These are phyloP conservation scores for Vireo altiloquus DNA, from an alignment of 2,113 vertebrate genomes.

Conservation along the genomic window DNA sequence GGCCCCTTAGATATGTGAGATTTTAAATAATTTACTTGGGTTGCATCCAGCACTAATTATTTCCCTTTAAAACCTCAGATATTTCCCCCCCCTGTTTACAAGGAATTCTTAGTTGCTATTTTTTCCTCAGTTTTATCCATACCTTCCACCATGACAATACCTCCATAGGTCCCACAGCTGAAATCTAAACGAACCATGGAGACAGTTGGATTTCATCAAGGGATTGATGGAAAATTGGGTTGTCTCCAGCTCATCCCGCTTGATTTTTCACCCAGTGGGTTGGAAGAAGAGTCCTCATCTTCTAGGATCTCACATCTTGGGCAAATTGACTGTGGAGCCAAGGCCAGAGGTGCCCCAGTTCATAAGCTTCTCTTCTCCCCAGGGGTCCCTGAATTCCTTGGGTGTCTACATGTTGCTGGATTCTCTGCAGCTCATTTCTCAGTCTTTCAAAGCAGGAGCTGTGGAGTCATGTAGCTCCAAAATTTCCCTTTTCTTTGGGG, in stretches of 20 bases:
- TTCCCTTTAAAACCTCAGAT: not conserved
- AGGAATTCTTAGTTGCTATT: not conserved
- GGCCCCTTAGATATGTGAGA: not conserved
- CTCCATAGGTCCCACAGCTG: not conserved
- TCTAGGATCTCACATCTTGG: not conserved
- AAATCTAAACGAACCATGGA: not conserved
- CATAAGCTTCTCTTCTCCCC: not conserved
- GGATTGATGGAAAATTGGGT: not conserved
- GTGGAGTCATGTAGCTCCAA: not conserved
- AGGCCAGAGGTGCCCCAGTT: not conserved
- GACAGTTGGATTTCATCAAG: not conserved
- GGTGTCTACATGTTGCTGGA: not conserved
- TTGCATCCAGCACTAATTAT: not conserved
- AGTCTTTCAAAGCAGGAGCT: not conserved
- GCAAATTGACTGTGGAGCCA: not conserved
- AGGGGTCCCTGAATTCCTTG: not conserved
- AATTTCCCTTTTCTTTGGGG: not conserved
- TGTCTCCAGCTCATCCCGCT: not conserved
- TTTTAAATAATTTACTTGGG: slow-evolving; percentile 25
- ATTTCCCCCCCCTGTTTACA: not conserved
- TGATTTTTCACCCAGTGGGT: not conserved
- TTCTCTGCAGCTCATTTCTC: not conserved
- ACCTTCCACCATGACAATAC: not conserved
- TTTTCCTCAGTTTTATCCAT: not conserved
- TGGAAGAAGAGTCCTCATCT: not conserved